Evolutionary conservation across 2,113 vertebrate species (phyloP).

Genomic region (Sinocyclocheilus maitianheensis): DNA sequence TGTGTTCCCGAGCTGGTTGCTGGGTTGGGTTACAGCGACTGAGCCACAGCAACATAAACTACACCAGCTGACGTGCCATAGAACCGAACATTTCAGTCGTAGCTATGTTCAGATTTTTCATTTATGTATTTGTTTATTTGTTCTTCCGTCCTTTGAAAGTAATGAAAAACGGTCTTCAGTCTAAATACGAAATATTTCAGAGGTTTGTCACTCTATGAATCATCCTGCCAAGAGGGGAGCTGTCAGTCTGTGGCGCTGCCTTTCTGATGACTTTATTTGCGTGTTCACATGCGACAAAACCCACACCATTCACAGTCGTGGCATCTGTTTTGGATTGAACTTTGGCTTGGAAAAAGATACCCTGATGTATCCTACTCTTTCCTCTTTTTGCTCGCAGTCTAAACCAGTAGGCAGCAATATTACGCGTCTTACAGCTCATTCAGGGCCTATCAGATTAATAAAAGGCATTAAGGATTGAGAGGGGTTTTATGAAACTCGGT

Average conservation of each 20-base stretch:
- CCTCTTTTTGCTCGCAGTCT: slow-evolving; percentile 2
- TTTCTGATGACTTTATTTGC: slow-evolving; percentile 27
- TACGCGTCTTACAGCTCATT: slow-evolving; percentile 41
- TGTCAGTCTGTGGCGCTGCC: slow-evolving; percentile 27
- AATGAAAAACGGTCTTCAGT: slow-evolving; percentile 1
- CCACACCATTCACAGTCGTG: background rate
- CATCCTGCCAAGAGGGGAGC: slow-evolving; percentile 11
- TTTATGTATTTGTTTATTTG: background rate
- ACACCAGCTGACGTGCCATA: background rate
- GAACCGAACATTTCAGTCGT: background rate
- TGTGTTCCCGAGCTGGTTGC: slow-evolving; percentile 2
- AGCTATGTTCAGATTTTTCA: background rate
- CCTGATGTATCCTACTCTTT: slow-evolving; percentile 21
- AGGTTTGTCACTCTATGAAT: slow-evolving; percentile 43
- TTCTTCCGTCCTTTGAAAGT: background rate
- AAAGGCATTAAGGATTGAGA: slow-evolving; percentile 42
- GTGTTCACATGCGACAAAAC: slow-evolving; percentile 5
- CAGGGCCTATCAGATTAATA: slow-evolving; percentile 52
- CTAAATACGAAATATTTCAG: background rate
- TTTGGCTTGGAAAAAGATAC: slow-evolving; percentile 34
- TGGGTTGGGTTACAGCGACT: slow-evolving; percentile 25
- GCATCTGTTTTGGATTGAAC: slow-evolving; percentile 34
- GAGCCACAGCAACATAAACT: slow-evolving; percentile 20
- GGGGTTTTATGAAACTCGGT: slow-evolving; percentile 38
- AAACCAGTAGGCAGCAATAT: slow-evolving; percentile 10